Evolutionary conservation across 2,113 vertebrate genomes (phyloP).

Genomic region (Percina caprodes): DNA sequence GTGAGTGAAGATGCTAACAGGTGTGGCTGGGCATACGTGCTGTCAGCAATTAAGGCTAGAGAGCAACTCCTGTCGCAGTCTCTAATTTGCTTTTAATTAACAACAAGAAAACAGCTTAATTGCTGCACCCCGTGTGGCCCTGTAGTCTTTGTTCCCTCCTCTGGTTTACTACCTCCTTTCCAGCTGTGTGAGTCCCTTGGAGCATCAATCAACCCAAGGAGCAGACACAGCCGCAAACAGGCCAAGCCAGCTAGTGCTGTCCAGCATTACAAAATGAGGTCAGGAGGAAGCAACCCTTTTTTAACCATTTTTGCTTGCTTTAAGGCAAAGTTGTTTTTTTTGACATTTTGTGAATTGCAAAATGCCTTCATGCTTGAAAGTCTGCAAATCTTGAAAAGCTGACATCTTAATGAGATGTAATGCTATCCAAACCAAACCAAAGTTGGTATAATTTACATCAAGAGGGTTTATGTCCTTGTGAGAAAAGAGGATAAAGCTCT

Average conservation of each 20-base stretch:
- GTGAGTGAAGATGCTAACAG: constrained; percentile 61
- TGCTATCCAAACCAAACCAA: constrained; percentile 60
- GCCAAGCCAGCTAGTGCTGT: constrained; percentile 21
- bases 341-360: constrained; percentile 30
- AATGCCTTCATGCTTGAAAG: constrained; percentile 16
- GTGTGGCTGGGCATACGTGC: constrained; percentile 67
- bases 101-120: constrained; percentile 84
- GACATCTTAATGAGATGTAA: constrained; percentile 66
- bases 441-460: constrained; percentile 73
- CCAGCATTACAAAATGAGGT: constrained; percentile 45
- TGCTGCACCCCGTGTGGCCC: constrained; percentile 80
- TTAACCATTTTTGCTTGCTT: constrained; percentile 22
- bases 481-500: constrained; percentile 66
- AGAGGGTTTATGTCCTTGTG: constrained; percentile 59
- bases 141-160: constrained; percentile 76
- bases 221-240: constrained; percentile 45
- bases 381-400: constrained; percentile 46
- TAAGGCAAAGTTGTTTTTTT: background rate
- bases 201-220: constrained; percentile 78
- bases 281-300: constrained; percentile 33
- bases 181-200: constrained; percentile 72
- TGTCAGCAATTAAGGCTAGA: constrained; percentile 75
- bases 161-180: constrained; percentile 75
- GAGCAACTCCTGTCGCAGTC: constrained; percentile 74
- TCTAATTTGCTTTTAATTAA: constrained; percentile 87